These are phyloP conservation scores for Xanthia icteritia DNA, from an alignment of 2,888 invertebrate genomes.

Conservation along the genomic window DNA sequence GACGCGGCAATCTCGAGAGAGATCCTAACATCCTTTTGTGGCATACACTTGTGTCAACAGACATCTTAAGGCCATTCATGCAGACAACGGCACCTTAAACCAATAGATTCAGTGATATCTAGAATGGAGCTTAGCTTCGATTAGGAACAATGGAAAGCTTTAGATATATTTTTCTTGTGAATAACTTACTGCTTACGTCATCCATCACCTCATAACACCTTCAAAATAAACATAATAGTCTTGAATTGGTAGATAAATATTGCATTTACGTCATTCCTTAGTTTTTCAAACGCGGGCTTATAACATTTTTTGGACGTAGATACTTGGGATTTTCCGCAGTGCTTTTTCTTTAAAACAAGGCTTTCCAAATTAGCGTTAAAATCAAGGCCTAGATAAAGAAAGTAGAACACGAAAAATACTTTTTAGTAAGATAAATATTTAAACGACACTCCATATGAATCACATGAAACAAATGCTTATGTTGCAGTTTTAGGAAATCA, in stretches of 20 bases:
- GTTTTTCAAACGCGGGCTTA: constrained; percentile 3
- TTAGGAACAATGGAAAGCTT: constrained; percentile 37
- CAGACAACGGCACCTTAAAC: constrained; percentile 59
- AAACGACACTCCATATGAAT: constrained; percentile 42
- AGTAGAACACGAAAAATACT: constrained; percentile 41
- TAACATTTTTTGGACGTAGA: not conserved
- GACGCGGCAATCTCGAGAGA: constrained; percentile 78
- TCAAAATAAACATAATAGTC: not conserved
- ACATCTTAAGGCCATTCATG: constrained; percentile 70
- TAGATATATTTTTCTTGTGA: not conserved
- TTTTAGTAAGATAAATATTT: constrained; percentile 31
- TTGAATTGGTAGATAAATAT: not conserved
- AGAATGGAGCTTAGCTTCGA: constrained; percentile 46
- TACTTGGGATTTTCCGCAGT: not conserved
- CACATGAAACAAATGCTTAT: constrained; percentile 40
- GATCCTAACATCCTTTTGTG: constrained; percentile 83
- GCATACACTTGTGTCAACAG: constrained; percentile 81
- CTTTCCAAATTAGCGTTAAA: constrained; percentile 16
- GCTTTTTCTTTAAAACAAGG: constrained; percentile 13
- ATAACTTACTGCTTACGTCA: constrained; percentile 7
- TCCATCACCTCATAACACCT: not conserved
- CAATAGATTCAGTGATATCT: constrained; percentile 37
- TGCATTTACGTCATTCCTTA: not conserved
- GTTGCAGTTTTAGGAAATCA: constrained; percentile 42
- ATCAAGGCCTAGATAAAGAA: constrained; percentile 51